These are phyloP conservation scores for Caenorhabditis sp. DNA, from an alignment of 2,888 invertebrate species.

Conservation along the genomic window DNA sequence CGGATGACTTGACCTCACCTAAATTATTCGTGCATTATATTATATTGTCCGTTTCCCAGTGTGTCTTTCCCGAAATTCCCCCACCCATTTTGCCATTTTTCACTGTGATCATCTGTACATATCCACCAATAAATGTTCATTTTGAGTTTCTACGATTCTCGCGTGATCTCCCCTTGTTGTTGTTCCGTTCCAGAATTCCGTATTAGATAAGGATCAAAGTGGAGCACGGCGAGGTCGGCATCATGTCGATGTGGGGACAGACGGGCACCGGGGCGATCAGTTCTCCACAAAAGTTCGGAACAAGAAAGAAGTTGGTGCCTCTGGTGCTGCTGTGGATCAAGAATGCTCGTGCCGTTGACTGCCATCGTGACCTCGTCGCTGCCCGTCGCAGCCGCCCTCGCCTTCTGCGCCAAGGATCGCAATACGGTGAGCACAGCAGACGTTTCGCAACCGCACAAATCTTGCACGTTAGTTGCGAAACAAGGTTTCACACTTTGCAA, in stretches of 20 bases:
- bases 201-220: not conserved
- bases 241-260: not conserved
- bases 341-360: conserved; percentile 51
- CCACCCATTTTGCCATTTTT: conserved; percentile 19
- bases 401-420: conserved; percentile 46
- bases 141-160: not conserved
- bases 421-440: conserved; percentile 16
- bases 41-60: not conserved
- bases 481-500: not conserved
- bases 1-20: conserved; percentile 7
- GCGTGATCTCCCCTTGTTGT: too few relatives aligned
- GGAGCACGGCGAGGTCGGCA: not conserved
- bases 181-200: too few relatives aligned
- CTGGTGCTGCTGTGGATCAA: conserved; percentile 11
- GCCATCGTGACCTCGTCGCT: conserved; percentile 44
- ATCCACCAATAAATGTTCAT: conserved; percentile 2
- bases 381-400: conserved; percentile 48
- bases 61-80: conserved; percentile 3
- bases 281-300: conserved; percentile 5
- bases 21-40: conserved; percentile 9
- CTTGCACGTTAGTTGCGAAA: too few relatives aligned
- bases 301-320: conserved; percentile 32
- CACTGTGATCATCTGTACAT: conserved; percentile 12
- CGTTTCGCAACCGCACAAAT: too few relatives aligned
- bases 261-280: not conserved